These are phyloP conservation scores for Apis laboriosa DNA, from an alignment of 1,140 invertebrate species.

Conservation along the genomic window DNA sequence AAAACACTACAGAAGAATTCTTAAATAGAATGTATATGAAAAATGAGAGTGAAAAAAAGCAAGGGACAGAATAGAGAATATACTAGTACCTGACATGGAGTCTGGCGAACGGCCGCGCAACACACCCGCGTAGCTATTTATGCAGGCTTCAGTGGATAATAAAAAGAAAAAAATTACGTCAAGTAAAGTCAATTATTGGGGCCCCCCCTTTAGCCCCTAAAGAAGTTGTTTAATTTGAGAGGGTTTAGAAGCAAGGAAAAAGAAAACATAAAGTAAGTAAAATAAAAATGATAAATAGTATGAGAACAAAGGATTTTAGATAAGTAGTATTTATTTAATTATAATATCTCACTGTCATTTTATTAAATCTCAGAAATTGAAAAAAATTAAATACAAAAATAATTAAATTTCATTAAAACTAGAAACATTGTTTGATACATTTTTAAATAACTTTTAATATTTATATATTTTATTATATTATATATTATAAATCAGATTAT, in stretches of 20 bases:
- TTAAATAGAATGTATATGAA: slow-evolving; percentile 31
- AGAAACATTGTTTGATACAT: not conserved
- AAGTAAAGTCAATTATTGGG: slow-evolving; percentile 73
- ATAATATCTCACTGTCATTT: not conserved
- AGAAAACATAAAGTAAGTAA: slow-evolving; percentile 48
- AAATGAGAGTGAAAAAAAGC: slow-evolving; percentile 62
- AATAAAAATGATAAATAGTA: slow-evolving; percentile 35
- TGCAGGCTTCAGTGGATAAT: slow-evolving; percentile 81
- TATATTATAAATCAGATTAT: not conserved
- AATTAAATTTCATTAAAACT: not conserved
- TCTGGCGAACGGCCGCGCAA: slow-evolving; percentile 86
- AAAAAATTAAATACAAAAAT: not conserved
- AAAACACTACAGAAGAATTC: slow-evolving; percentile 7
- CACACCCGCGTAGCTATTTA: slow-evolving; percentile 89
- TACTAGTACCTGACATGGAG: slow-evolving; percentile 88
- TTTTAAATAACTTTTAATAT: too few species aligned
- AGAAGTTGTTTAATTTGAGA: slow-evolving; percentile 55
- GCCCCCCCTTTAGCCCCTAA: slow-evolving; percentile 61
- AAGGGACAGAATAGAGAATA: slow-evolving; percentile 76
- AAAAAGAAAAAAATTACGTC: slow-evolving; percentile 81
- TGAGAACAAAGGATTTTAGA: slow-evolving; percentile 14
- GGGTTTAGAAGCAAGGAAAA: slow-evolving; percentile 62
- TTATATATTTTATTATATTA: not conserved
- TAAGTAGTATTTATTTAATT: slow-evolving; percentile 10
- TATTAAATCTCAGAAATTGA: not conserved